Evolutionary conservation across 2,888 invertebrate species (phyloP).

Genomic region (Celastrina argiolus): DNA sequence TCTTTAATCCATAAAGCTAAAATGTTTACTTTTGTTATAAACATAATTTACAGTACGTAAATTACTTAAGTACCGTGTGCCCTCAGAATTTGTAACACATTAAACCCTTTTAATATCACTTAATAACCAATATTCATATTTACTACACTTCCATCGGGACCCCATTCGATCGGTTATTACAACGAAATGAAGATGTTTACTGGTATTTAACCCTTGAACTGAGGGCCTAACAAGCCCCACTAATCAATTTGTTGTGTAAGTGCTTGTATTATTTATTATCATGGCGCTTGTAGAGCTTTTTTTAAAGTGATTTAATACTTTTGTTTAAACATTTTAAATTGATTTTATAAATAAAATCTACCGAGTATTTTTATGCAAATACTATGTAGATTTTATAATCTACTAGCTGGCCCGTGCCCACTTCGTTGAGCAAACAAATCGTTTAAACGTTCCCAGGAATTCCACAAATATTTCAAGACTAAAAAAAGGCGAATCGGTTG

Average conservation of each 20-base stretch:
- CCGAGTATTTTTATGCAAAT: too few species aligned
- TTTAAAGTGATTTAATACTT: background rate
- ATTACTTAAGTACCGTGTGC: constrained; percentile 8
- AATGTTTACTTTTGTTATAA: background rate
- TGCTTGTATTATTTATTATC: constrained; percentile 33
- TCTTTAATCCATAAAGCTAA: background rate
- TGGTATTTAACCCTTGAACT: constrained; percentile 67
- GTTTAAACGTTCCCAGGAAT: too few species aligned
- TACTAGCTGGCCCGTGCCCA: too few species aligned
- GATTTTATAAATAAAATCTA: too few species aligned
- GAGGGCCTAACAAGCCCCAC: constrained; percentile 38
- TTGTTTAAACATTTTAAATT: too few species aligned
- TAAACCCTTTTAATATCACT: constrained; percentile 30
- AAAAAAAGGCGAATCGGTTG: too few species aligned
- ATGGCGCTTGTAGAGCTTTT: constrained; percentile 36
- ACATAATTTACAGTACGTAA: background rate
- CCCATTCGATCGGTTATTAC: constrained; percentile 57
- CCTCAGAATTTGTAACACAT: constrained; percentile 8
- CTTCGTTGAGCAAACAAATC: too few species aligned
- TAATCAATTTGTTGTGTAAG: constrained; percentile 52
- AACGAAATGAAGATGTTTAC: constrained; percentile 65
- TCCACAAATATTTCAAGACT: too few species aligned
- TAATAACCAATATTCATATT: constrained; percentile 35
- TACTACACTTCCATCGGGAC: constrained; percentile 43
- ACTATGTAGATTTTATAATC: too few species aligned